Evolutionary conservation across 1,140 invertebrate genomes (phyloP).

Genomic region (Agrypnia vestita): DNA sequence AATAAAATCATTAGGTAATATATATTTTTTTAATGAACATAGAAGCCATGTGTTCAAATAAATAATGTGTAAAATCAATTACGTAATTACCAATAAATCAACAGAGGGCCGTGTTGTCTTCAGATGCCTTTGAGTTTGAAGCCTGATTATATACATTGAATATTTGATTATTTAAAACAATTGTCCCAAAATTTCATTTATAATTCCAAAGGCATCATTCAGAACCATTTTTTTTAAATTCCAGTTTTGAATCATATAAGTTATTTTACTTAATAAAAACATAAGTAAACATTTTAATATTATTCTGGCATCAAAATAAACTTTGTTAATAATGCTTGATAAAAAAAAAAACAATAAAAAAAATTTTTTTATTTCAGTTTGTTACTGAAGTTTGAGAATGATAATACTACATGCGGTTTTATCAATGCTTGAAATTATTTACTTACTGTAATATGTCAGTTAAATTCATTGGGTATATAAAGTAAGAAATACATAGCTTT

Average conservation of each 20-base stretch:
- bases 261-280: neutral
- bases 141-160: slow-evolving; percentile 39
- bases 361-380: too few relatives aligned
- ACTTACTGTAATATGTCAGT: too few relatives aligned
- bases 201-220: slow-evolving; percentile 1
- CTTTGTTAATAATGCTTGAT: too few relatives aligned
- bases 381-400: too few relatives aligned
- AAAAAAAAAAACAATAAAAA: too few relatives aligned
- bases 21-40: slow-evolving; percentile 58
- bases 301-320: neutral
- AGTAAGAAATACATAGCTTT: too few relatives aligned
- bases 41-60: slow-evolving; percentile 59
- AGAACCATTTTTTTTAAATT: neutral
- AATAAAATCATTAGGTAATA: slow-evolving; percentile 52
- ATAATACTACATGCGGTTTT: too few relatives aligned
- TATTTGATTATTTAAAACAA: slow-evolving; percentile 22
- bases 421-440: too few relatives aligned
- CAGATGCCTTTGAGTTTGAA: slow-evolving; percentile 27
- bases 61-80: slow-evolving; percentile 52
- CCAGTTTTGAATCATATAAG: too few relatives aligned
- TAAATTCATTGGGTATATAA: too few relatives aligned
- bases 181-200: neutral
- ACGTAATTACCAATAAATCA: slow-evolving; percentile 37
- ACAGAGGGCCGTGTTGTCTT: slow-evolving; percentile 18
- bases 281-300: neutral